Conservation (phyloP, 2,113 vertebrate species). For the Cettia cetti region DNA sequence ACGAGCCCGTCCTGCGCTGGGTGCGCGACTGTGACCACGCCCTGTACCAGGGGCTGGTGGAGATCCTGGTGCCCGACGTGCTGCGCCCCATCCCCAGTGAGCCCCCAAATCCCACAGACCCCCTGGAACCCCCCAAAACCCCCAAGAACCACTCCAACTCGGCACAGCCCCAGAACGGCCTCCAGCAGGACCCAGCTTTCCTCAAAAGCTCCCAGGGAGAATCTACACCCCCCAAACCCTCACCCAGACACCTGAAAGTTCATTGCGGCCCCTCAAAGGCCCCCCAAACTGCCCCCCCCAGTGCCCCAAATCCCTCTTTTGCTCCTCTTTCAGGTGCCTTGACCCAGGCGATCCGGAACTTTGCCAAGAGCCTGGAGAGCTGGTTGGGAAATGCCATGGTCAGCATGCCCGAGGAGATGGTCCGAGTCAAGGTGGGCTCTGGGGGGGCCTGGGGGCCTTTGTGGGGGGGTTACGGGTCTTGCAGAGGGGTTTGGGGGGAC, state of each 20-base stretch:
- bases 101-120: background rate
- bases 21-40: background rate
- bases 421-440: background rate
- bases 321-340: background rate
- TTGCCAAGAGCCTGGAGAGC: background rate
- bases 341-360: background rate
- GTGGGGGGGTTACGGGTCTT: too few species aligned
- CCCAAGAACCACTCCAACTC: background rate
- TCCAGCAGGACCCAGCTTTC: background rate
- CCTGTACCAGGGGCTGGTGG: background rate
- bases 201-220: background rate
- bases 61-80: background rate
- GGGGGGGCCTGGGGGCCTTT: background rate
- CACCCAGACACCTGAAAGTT: background rate
- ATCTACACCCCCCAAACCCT: background rate
- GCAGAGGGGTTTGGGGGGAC: too few species aligned
- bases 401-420: background rate
- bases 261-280: background rate
- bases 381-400: background rate
- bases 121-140: too few species aligned
- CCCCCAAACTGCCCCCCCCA: accelerated
- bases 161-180: accelerated
- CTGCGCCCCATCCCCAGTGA: background rate
- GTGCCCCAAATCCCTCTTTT: background rate
- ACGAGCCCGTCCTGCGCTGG: background rate